phyloP scores from a whole-genome alignment of 2,797 vertebrate species.

The Arvicola amphibius region DNA sequence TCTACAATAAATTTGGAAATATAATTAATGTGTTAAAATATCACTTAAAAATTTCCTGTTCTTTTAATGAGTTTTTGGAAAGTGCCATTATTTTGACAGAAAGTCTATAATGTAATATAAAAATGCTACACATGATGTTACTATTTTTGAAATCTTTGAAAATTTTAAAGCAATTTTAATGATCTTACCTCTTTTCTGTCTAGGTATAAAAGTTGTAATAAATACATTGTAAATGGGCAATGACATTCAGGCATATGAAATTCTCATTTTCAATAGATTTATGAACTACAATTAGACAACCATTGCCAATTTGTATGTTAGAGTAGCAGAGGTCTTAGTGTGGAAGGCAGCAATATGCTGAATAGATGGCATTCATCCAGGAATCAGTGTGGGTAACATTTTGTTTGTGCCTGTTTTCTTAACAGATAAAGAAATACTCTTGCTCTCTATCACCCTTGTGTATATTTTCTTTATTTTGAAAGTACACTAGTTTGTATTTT shows the following conservation, averaged over 20 bases:
- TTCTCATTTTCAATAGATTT: slow-evolving; percentile 81
- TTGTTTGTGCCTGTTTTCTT: slow-evolving; percentile 49
- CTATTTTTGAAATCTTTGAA: slow-evolving; percentile 6
- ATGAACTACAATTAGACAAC: slow-evolving; percentile 83
- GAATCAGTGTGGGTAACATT: slow-evolving; percentile 53
- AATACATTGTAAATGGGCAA: slow-evolving; percentile 79
- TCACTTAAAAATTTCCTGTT: not conserved
- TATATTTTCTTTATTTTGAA: slow-evolving; percentile 46
- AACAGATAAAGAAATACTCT: not conserved
- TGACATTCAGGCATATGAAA: slow-evolving; percentile 74
- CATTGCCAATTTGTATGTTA: slow-evolving; percentile 82
- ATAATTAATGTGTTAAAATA: not conserved
- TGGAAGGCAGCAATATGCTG: slow-evolving; percentile 43
- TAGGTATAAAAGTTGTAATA: slow-evolving; percentile 81
- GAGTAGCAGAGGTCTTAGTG: slow-evolving; percentile 62
- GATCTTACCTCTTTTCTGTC: slow-evolving; percentile 70
- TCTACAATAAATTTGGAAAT: not conserved
- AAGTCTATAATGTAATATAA: not conserved
- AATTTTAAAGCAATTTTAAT: slow-evolving; percentile 53
- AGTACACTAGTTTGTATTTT: slow-evolving; percentile 63
- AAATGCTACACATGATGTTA: not conserved
- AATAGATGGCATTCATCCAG: slow-evolving; percentile 47
- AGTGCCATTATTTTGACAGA: not conserved
- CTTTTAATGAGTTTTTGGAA: not conserved
- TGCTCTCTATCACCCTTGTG: slow-evolving; percentile 51